Base-by-base conservation (phyloP, 2,888 invertebrate species). In the Trissonchulus latispiculum region DNA sequence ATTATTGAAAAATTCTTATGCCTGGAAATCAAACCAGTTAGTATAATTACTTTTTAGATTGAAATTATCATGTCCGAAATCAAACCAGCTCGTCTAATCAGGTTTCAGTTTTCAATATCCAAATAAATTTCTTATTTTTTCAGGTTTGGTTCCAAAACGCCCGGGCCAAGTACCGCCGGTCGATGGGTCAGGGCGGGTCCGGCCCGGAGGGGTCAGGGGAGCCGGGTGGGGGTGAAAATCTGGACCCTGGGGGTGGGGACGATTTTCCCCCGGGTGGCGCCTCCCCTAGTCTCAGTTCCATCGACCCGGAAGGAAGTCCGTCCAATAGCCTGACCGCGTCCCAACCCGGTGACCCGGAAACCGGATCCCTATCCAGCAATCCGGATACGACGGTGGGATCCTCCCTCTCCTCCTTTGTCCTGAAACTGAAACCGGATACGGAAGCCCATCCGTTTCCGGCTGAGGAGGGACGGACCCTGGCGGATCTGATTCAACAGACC, bases 91-190 rank as follows among this genome's bases (percentile, higher is more conserved):
- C 99, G 28, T 94, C 95, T 61, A 99, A 99, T 86, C 88, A 97
- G 81, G 97, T 99, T 29, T 86, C 99, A 74, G 99, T 95, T 90
- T 94, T 95, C 87, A 87, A 85, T 1, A 15, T 29, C 1, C 23
- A 36, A 8, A 23, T 71, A 61, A 8, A n/a, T n/a, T 61, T 71
- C 18, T 32, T 61, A 32, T 23, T 37, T n/a, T 61, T 77, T 2
- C 75, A 97, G 95, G 96, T 97, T 0, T 97, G 97, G 97, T 97
- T 97, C 85, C 97, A 99, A 88, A 99, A 99, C 84, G 96, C 97
- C 0, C 87, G 97, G 71, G 99, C 97, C 59, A 99, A 99, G 86
- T 97, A 95, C 91, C 89, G 99, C 77, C 89, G 97, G 71, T 95
- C 91, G 88, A 89, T 91, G 84, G 71, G 31, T 35, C 33, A 68